phyloP scores from a whole-genome alignment of 1,140 invertebrate species.

The Drosophila sturtevanti region DNA sequence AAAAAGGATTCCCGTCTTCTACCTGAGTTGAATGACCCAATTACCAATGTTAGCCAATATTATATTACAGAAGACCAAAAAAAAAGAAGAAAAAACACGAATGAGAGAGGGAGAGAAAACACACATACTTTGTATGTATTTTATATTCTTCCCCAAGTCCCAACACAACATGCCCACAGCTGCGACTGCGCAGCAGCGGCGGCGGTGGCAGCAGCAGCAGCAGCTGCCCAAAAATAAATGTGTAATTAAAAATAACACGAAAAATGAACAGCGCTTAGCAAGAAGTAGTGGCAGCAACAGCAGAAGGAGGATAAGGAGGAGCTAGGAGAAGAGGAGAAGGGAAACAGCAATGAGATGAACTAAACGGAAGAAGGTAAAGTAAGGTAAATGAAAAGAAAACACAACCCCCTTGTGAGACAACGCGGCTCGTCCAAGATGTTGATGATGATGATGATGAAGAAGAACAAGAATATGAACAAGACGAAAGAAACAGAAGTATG shows the following conservation, averaged over 20 bases:
- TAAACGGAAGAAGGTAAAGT: not conserved
- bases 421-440: constrained; percentile 7
- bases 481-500: no score
- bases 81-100: constrained; percentile 10
- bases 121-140: not conserved
- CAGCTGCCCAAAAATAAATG: constrained; percentile 59
- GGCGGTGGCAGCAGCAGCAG: constrained; percentile 12
- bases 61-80: constrained; percentile 37
- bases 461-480: no score
- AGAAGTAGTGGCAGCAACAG: not conserved
- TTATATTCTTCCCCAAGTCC: constrained; percentile 3
- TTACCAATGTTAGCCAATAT: constrained; percentile 44
- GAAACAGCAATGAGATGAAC: not conserved
- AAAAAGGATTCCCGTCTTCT: constrained; percentile 29
- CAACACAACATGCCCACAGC: constrained; percentile 33
- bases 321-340: not conserved
- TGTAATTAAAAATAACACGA: constrained; percentile 74
- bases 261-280: constrained; percentile 16
- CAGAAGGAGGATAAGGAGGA: not conserved
- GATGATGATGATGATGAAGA: not conserved
- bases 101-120: constrained; percentile 5
- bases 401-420: constrained; percentile 29
- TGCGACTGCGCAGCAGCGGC: constrained; percentile 63
- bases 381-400: constrained; percentile 22
- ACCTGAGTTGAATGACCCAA: constrained; percentile 66